These are phyloP conservation scores for Equus przewalskii DNA, from an alignment of 2,113 vertebrate species.

Conservation along the genomic window DNA sequence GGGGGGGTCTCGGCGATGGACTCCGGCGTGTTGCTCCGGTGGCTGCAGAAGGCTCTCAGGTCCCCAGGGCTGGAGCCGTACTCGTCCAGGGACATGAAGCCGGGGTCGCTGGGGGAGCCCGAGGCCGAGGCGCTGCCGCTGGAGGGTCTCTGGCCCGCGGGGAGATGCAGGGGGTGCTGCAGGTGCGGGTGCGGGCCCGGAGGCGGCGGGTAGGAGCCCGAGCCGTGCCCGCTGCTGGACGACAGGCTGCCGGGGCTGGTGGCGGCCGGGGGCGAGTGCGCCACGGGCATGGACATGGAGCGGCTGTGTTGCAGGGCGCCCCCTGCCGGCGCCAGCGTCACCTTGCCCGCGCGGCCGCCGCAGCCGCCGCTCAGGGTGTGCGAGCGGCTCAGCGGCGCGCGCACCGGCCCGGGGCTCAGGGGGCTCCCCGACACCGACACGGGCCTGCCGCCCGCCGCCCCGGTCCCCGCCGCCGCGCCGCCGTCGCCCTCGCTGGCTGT, in stretches of 20 bases:
- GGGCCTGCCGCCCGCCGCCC: conserved; percentile 90
- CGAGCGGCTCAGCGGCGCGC: conserved; percentile 93
- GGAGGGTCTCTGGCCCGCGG: conserved; percentile 91
- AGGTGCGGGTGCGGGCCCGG: conserved; percentile 78
- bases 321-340: conserved; percentile 81
- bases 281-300: conserved; percentile 96
- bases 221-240: conserved; percentile 91
- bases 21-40: conserved; percentile 95
- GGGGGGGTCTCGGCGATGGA: conserved; percentile 93
- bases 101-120: conserved; percentile 95
- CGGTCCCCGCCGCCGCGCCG: conserved; percentile 88
- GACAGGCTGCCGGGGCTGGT: conserved; percentile 91
- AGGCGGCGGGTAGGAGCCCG: conserved; percentile 89
- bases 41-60: conserved; percentile 89
- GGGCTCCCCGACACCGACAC: conserved; percentile 93
- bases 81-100: conserved; percentile 97
- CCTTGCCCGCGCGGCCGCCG: conserved; percentile 76
- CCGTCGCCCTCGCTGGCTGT: conserved; percentile 95
- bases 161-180: conserved; percentile 87
- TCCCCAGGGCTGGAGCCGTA: conserved; percentile 95
- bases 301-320: conserved; percentile 93
- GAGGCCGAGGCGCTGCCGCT: conserved; percentile 95
- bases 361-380: conserved; percentile 90
- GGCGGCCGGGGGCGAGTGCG: conserved; percentile 91
- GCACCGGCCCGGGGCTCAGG: conserved; percentile 91